These are phyloP conservation scores for Dendrocincla tyrannina DNA, from an alignment of 2,797 vertebrate genomes.

Conservation along the genomic window DNA sequence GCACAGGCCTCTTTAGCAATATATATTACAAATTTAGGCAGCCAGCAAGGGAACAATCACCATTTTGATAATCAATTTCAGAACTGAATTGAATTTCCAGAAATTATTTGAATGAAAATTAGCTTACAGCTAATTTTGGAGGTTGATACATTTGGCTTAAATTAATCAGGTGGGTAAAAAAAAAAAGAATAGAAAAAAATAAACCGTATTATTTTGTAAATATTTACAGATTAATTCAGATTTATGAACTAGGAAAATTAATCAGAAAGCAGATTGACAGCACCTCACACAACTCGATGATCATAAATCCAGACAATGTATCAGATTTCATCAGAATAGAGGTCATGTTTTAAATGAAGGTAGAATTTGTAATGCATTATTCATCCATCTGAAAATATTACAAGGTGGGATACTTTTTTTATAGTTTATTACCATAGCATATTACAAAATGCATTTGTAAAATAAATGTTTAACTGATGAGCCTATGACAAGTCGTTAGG, in stretches of 20 bases:
- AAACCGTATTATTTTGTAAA: conserved; percentile 16
- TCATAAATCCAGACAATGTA: conserved; percentile 47
- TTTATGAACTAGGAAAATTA: conserved; percentile 41
- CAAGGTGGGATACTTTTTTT: conserved; percentile 55
- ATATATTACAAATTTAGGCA: conserved; percentile 3
- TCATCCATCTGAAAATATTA: conserved; percentile 64
- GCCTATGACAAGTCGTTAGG: conserved; percentile 61
- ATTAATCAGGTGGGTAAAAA: background rate
- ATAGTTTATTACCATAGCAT: conserved; percentile 61
- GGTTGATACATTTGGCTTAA: background rate
- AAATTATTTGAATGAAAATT: conserved; percentile 41
- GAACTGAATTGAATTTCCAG: conserved; percentile 28
- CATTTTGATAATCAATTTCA: conserved; percentile 49
- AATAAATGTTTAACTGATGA: conserved; percentile 69
- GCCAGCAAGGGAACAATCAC: background rate
- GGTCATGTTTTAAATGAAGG: conserved; percentile 60
- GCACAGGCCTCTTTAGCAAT: background rate
- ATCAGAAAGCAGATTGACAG: conserved; percentile 36
- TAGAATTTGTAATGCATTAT: conserved; percentile 50
- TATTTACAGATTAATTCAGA: conserved; percentile 55
- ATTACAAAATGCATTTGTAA: conserved; percentile 68
- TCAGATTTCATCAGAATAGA: conserved; percentile 54
- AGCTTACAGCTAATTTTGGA: background rate
- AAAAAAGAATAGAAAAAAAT: background rate
- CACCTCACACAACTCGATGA: background rate